Conservation (phyloP, 2,888 invertebrate species). For the Phorcus lineatus region DNA sequence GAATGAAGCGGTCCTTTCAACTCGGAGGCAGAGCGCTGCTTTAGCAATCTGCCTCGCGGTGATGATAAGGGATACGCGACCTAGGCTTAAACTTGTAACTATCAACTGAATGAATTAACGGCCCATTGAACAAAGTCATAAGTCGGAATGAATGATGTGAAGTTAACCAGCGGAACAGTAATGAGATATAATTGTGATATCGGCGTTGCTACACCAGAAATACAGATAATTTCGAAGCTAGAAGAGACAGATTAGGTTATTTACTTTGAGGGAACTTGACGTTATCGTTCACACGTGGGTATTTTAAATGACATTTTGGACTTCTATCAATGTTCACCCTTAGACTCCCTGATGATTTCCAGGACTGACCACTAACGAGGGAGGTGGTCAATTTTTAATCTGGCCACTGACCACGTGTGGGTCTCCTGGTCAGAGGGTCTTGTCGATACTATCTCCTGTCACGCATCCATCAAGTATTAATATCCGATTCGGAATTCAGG, state of each 20-base stretch:
- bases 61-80: neutral
- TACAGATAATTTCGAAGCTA: no score
- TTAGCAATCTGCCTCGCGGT: neutral
- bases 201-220: neutral
- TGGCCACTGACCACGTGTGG: neutral
- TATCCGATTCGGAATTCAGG: neutral
- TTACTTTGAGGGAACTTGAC: no score
- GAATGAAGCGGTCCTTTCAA: neutral
- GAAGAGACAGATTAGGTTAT: no score
- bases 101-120: neutral
- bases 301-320: no score
- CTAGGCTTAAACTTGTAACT: neutral
- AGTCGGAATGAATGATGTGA: neutral
- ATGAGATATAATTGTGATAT: neutral
- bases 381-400: neutral
- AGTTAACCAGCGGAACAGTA: neutral
- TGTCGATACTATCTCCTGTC: neutral
- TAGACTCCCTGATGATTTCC: neutral
- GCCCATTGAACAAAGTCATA: neutral
- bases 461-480: conserved; percentile 13
- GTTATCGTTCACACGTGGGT: no score
- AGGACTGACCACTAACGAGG: neutral
- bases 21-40: neutral
- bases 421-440: neutral
- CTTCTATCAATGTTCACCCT: no score